These are phyloP conservation scores for Muscicapa adusta DNA, from an alignment of 2,113 vertebrate species.

Conservation along the genomic window DNA sequence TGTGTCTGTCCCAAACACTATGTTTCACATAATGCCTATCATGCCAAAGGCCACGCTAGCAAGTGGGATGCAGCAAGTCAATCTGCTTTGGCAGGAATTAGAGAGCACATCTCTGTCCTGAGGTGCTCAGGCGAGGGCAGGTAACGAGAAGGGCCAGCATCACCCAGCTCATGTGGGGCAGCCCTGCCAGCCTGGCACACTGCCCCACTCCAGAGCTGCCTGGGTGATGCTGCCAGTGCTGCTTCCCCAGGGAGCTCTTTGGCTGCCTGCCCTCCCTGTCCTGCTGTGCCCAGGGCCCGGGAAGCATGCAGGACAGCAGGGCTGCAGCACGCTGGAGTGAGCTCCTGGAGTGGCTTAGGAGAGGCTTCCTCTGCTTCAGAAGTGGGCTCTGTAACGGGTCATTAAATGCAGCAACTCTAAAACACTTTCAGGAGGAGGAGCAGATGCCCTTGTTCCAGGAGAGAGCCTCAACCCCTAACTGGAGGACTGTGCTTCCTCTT, in stretches of 20 bases:
- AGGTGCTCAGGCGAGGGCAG: not conserved
- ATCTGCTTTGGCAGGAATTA: not conserved
- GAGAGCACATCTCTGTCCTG: not conserved
- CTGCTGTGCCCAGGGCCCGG: not conserved
- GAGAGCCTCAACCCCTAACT: not conserved
- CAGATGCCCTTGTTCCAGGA: not conserved
- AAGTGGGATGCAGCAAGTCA: not conserved
- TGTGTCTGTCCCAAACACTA: not conserved
- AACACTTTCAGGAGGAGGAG: not conserved
- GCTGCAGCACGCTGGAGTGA: accelerated
- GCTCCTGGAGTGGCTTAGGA: not conserved
- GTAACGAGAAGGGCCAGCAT: not conserved
- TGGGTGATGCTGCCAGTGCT: not conserved
- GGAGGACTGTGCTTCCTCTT: not conserved
- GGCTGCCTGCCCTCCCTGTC: not conserved
- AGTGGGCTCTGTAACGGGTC: not conserved
- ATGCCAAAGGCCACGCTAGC: not conserved
- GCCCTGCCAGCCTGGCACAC: not conserved
- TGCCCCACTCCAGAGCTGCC: not conserved
- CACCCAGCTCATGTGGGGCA: not conserved
- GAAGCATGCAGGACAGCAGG: accelerated
- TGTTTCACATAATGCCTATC: accelerated
- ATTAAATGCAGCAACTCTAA: not conserved
- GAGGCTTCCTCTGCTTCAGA: not conserved
- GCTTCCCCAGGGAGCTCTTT: not conserved